Evolutionary conservation across 2,797 vertebrate species (phyloP), one percentile per base, ranked within the genome.

Genomic region (Catharus ustulatus): DNA sequence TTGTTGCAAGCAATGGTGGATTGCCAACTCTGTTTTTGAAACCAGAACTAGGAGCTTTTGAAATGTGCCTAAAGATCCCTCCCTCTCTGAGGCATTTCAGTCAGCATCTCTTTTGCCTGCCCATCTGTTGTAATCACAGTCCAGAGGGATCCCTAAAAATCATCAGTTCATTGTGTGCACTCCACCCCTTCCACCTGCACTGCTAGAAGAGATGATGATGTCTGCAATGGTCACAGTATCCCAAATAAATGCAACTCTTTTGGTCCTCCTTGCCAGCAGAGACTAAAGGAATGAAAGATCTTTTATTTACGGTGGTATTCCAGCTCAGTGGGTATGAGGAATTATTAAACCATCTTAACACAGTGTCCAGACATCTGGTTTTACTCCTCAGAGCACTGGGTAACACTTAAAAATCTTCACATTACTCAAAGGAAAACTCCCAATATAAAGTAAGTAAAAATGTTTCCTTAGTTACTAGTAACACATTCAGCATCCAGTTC

Each of bases 101-200:
- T 45, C 81, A 64, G 49, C 75, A 79, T 38, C 82, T 63, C 62
- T 84, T 73, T 79, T 84, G 73, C 73, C 59, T 79, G 66, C 67
- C 85, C 93, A 94, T 89, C 76, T 95, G 84, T 67, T 81, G 78
- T 45, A 80, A 57, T 36, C 78, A 43, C 2, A 72, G 71, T 78
- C 95, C 79, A 69, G 76, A 69, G 84, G 69, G 91, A 96, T 34
- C 59, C 46, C 85, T 94, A 90, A 94, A 95, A 90, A 72, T 72
- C 52, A 82, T 10, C 6, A 4, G 80, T 36, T 88, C 80, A 69
- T 78, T 86, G 94, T 82, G 48, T 20, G 26, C 1, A 9, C 68
- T 57, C 84, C 67, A n/a, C 66, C 79, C 83, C 74, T 81, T 42
- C 63, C 82, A 90, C 91, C 87, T 84, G 84, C 71, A 45, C 62